These are phyloP conservation scores for Zoanthus sociatus DNA, from an alignment of 92 coral and sea anemone species.

Conservation along the genomic window DNA sequence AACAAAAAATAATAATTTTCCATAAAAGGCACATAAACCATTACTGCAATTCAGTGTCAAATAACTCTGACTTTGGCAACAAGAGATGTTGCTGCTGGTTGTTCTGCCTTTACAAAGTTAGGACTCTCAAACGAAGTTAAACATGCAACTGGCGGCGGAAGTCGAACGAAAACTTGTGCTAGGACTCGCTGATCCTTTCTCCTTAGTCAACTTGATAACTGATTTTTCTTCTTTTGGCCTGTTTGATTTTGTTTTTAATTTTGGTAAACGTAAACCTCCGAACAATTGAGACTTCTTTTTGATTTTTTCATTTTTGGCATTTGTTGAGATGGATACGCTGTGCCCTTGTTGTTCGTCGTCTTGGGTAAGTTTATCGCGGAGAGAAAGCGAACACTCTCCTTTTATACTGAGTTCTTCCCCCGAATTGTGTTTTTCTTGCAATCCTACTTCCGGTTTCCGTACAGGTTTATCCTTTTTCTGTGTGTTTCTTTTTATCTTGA, in stretches of 20 bases:
- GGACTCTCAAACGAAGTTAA: not conserved
- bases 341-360: not conserved
- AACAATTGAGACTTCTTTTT: too few species aligned
- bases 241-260: not conserved
- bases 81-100: not conserved
- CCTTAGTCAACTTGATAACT: not conserved
- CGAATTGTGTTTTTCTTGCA: not conserved
- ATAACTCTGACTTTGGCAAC: not conserved
- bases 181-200: not conserved
- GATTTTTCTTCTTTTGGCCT: not conserved
- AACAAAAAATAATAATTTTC: too few species aligned
- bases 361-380: not conserved
- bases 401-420: not conserved
- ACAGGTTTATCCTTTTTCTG: too few species aligned
- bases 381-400: not conserved
- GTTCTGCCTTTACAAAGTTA: not conserved
- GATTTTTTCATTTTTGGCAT: not conserved
- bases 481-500: too few species aligned
- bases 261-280: not conserved
- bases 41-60: too few species aligned
- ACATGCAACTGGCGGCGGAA: not conserved
- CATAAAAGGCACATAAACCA: too few species aligned
- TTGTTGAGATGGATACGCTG: not conserved
- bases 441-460: not conserved
- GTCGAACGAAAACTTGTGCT: not conserved